Conservation (phyloP, 2,888 invertebrate species). For the Lasioglossum zephyrum region DNA sequence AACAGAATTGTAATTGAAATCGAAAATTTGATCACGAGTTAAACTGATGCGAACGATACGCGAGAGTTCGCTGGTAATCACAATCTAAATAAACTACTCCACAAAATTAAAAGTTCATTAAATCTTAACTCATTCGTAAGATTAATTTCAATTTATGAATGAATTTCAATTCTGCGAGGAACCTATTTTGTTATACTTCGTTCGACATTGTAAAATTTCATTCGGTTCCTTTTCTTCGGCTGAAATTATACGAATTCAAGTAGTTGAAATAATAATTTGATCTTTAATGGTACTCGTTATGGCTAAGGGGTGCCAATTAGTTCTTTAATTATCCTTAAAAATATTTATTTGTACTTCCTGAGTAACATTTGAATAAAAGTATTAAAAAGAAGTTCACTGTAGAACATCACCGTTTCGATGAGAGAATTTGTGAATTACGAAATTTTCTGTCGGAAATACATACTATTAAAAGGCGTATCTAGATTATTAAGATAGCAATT, state of each 20-base stretch:
- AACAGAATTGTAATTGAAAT: background rate
- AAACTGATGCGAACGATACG: background rate
- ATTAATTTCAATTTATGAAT: background rate
- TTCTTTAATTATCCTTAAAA: no score
- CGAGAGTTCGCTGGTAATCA: background rate
- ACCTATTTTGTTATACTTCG: background rate
- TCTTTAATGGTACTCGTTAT: background rate
- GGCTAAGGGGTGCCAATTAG: background rate
- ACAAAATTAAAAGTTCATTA: background rate
- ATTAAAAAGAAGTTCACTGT: no score
- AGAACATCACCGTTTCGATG: background rate
- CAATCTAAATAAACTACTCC: background rate
- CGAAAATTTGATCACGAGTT: background rate
- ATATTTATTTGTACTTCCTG: no score
- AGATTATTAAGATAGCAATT: background rate
- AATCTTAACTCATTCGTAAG: background rate
- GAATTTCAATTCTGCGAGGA: background rate
- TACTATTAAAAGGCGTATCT: background rate
- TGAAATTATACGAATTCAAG: no score
- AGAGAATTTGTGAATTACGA: background rate
- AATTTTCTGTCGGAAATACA: background rate
- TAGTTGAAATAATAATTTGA: no score
- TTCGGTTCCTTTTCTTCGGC: no score
- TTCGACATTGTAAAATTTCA: background rate
- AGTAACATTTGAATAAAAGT: no score